Evolutionary conservation across 2,797 vertebrate species (phyloP), one percentile per base, ranked within the genome.

Genomic region (Pangasius sanitwongsei): DNA sequence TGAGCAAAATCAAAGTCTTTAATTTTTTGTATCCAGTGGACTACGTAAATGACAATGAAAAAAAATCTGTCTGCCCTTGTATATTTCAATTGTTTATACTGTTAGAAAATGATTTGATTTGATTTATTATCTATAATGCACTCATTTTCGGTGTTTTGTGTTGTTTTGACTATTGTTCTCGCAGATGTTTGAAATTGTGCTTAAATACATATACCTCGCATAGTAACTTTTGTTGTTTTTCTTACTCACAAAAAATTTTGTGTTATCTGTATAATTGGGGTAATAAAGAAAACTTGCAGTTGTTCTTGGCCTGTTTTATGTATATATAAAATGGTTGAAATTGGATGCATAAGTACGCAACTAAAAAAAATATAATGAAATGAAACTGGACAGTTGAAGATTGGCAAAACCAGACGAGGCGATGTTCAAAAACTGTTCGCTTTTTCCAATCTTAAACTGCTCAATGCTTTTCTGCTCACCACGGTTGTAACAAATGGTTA

Each of bases 241-340:
- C 6, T 48, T 18, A 31, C 16, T 37, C 23, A 44, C 13, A 41
- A 41, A 41, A 41, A n/a, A 2, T 23, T 61, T 15, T 63, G 31
- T 25, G 5, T 84, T n/a, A 9, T 37, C 37, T 18, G n/a, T 2
- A 55, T 72, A 25, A n/a, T 85, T 70, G 48, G 48, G 11, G 55
- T 55, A 85, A 85, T 72, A 72, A 70, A 69, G 34, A 70, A 37
- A 34, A 2, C 65, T 12, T 86, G 57, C 57, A 77, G 16, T 87
- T 57, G 55, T 23, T 44, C 63, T n/a, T 63, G 57, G 25, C 18
- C 7, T 53, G 53, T 61, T 37, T n/a, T 41, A n/a, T 77, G 8
- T 59, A 9, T 23, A 23, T 48, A 48, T 80, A 37, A 34, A 80
- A 18, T 55, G 50, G 1, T 61, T 23, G 41, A 59, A 31, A 57